Conservation (phyloP, 1,140 invertebrate species). For the Diabrotica virgifera region DNA sequence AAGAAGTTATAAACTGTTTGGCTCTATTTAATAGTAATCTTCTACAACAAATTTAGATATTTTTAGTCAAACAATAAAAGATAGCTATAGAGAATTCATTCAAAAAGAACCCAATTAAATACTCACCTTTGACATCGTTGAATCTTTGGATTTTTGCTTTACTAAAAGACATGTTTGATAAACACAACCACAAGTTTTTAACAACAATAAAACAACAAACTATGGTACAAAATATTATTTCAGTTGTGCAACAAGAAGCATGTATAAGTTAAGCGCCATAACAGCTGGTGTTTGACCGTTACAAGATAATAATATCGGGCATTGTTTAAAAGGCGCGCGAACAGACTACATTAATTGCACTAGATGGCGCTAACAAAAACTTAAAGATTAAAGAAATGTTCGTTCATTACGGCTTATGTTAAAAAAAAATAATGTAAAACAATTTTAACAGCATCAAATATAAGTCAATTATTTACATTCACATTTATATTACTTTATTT, state of each 20-base stretch:
- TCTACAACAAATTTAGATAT: background rate
- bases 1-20: background rate
- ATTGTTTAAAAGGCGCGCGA: background rate
- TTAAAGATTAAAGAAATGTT: background rate
- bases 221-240: background rate
- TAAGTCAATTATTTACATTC: too few relatives aligned
- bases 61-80: background rate
- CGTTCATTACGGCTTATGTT: too few relatives aligned
- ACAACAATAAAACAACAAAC: background rate
- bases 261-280: background rate
- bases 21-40: background rate
- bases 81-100: background rate
- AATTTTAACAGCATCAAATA: too few relatives aligned
- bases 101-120: slow-evolving; percentile 9
- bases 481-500: too few relatives aligned
- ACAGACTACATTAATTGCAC: background rate
- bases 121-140: slow-evolving; percentile 44
- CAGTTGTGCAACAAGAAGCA: background rate
- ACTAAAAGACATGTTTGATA: slow-evolving; percentile 38
- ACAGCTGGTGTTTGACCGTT: background rate
- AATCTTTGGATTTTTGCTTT: slow-evolving; percentile 47
- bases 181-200: background rate
- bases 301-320: background rate
- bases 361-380: background rate
- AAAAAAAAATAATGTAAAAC: too few relatives aligned